Conservation (phyloP, 2,888 invertebrate species). For the Temnothorax ravouxi region DNA sequence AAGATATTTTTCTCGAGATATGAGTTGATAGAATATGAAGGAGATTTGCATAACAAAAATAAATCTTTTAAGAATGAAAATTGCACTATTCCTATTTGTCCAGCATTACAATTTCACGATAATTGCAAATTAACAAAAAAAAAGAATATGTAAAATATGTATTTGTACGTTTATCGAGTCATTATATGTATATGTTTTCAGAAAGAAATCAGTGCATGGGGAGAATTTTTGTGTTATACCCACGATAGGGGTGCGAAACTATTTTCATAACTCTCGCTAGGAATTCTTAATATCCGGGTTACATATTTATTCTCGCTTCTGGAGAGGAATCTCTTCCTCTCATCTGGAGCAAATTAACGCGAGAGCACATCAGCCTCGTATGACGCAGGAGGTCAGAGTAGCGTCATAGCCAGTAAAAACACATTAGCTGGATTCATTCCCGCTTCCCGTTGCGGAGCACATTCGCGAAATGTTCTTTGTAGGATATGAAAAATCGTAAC, state of each 20-base stretch:
- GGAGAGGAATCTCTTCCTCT: conserved; percentile 6
- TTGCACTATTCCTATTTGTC: not conserved
- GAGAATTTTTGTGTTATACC: not conserved
- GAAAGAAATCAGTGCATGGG: not conserved
- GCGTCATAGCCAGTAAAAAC: conserved; percentile 35
- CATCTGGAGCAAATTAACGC: conserved; percentile 38
- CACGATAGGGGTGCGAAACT: not conserved
- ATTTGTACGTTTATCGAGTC: not conserved
- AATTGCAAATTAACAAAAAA: not conserved
- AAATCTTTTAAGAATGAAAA: not conserved
- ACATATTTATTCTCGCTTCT: conserved; percentile 13
- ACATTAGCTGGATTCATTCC: conserved; percentile 29
- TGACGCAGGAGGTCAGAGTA: not conserved
- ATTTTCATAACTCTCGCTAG: conserved; percentile 18
- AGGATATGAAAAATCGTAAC: conserved; percentile 22
- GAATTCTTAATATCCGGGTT: conserved; percentile 40
- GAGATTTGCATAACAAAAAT: not conserved
- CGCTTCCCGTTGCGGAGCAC: not conserved
- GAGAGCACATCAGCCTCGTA: conserved; percentile 11
- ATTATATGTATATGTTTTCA: not conserved
- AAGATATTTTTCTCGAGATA: conserved; percentile 6
- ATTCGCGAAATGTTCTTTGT: conserved; percentile 23
- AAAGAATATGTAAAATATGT: not conserved
- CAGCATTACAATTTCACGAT: not conserved
- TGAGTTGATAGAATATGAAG: not conserved